Base-by-base conservation (phyloP, 2,113 vertebrate species). In the Dolichotis patagonum region DNA sequence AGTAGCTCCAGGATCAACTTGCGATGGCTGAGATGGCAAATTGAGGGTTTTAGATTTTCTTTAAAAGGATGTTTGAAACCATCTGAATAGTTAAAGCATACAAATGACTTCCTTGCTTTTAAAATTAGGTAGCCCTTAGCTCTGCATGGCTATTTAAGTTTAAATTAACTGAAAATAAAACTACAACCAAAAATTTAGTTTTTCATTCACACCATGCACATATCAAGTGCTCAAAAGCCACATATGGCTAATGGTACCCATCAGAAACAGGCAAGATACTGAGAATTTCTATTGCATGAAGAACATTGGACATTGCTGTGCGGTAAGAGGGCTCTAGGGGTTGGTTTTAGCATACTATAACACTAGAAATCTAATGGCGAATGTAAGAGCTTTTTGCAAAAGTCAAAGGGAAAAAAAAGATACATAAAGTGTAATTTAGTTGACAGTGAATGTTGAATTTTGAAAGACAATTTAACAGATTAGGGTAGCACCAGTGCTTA, bases 371-470 rank as follows among this genome's bases (percentile, higher is more conserved):
- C 8, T 63, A 73, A 8, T 71, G 49, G 54, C 35, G 62, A 73
- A 89, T 35, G 41, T 84, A 92, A 96, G 43, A 69, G 87, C 19
- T 26, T 86, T 90, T 60, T 87, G 8, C 58, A 95, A 26, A 35
- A 41, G 73, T 5, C 54, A 52, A 75, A 30, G 49, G 63, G 88
- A 35, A 96, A 49, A 73, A 81, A 30, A 17, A 1, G 22, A 81
- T 62, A 41, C 43, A 52, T 78, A 73, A 80, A 87, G 38, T 78
- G 6, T 58, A 90, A 90, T 38, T 13, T 60, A 77, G 24, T 92
- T 90, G 30, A 94, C 94, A 96, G 67, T 35, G n/a, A 95, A 82
- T 75, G 78, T 38, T 89, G 73, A 95, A 26, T 85, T 94, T 85
- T 96, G 30, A 96, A 87, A 96, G 46, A 46, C 3, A 85, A n/a